Conservation (phyloP, 1,140 invertebrate genomes). For the Mercenaria mercenaria region DNA sequence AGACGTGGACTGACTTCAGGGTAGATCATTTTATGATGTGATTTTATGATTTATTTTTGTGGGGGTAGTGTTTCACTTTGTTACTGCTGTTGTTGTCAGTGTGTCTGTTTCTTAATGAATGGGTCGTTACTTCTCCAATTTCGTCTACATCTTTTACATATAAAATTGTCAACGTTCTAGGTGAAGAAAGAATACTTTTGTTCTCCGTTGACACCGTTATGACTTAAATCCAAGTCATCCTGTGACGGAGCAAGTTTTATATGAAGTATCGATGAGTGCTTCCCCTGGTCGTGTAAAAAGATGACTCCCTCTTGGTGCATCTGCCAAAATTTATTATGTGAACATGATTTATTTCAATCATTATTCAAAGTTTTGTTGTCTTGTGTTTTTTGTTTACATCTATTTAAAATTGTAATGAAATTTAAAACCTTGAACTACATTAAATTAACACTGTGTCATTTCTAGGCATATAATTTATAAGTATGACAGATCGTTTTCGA, state of each 20-base stretch:
- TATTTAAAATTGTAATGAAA: background rate
- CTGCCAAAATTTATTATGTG: background rate
- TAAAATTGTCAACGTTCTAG: background rate
- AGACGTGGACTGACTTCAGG: no score
- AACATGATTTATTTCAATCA: background rate
- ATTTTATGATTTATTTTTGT: constrained; percentile 13
- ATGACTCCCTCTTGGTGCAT: background rate
- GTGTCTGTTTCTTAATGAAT: constrained; percentile 5
- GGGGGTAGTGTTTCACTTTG: background rate
- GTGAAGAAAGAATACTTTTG: background rate
- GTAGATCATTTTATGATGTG: background rate
- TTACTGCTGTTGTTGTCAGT: background rate
- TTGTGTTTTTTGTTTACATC: no score
- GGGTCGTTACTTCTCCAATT: background rate
- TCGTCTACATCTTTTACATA: constrained; percentile 17
- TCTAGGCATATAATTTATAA: background rate
- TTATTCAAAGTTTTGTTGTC: background rate
- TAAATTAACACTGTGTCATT: background rate
- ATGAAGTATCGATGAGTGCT: background rate
- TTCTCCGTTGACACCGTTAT: background rate
- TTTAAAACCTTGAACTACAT: background rate
- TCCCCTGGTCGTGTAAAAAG: background rate
- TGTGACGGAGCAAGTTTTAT: constrained; percentile 2
- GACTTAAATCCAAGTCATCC: background rate
- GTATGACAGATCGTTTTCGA: background rate